These are phyloP conservation scores for Strigamia crassipes DNA, from an alignment of 2,888 invertebrate genomes.

Conservation along the genomic window DNA sequence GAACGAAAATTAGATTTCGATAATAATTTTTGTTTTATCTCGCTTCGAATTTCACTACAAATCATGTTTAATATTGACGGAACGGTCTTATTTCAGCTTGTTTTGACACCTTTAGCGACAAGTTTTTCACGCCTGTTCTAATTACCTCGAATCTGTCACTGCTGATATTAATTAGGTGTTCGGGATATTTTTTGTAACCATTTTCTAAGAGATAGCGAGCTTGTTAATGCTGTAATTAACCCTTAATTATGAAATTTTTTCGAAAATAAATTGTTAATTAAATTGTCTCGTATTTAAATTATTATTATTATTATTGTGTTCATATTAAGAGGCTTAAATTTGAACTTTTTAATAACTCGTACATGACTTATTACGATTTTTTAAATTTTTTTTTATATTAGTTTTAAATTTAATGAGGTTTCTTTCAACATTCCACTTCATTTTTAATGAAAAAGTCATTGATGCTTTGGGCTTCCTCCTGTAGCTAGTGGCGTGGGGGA, in stretches of 20 bases:
- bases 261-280: background rate
- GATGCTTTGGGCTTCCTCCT: background rate
- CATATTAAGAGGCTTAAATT: background rate
- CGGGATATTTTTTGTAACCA: background rate
- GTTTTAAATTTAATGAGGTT: background rate
- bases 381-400: background rate
- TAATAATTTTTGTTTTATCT: no score
- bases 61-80: background rate
- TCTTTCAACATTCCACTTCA: background rate
- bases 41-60: no score
- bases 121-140: background rate
- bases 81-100: background rate
- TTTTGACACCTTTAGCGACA: slow-evolving; percentile 8
- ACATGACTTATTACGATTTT: background rate
- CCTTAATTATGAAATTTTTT: background rate
- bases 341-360: background rate
- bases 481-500: background rate
- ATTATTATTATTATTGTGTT: background rate
- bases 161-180: background rate
- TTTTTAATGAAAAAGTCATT: slow-evolving; percentile 7
- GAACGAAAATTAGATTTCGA: no score
- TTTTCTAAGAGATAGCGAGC: background rate
- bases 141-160: slow-evolving; percentile 20
- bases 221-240: background rate
- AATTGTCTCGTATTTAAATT: background rate